Base-by-base conservation (phyloP, 2,113 vertebrate genomes). In the Craseonycteris thonglongyai region DNA sequence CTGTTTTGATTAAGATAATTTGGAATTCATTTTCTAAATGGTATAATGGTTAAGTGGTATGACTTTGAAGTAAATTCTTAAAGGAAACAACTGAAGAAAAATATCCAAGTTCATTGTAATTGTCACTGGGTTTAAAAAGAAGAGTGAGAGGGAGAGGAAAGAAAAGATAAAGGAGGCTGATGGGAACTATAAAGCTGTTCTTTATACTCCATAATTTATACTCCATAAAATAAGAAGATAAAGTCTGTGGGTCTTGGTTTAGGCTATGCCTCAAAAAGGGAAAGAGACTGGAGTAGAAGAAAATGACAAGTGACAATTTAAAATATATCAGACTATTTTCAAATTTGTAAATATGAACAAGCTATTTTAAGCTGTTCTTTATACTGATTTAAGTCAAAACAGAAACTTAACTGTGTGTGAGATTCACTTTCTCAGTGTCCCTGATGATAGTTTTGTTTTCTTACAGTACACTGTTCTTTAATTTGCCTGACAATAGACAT, bases 391-490 rank as follows among this genome's bases (percentile, higher is more conserved):
- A 93, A 94, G 93, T 95, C 59, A 90, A 91, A 96, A 95, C 49
- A 96, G 92, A 79, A 96, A 84, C 59, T 35, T 86, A 87, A 84
- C 79, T 91, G 6, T 58, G 76, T 91, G 89, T 56, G 72, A 59
- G 69, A 65, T 75, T 96, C 9, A 76, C 12, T 89, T 96, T 68
- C 61, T 95, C 49, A 74, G 63, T 91, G 54, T 94, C 66, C 74
- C 15, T 84, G 78, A 76, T 84, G 86, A 91, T 88, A 95, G 76
- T 59, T 90, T 95, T 91, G 35, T 96, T 96, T 87, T 86, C 83
- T 87, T 22, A 95, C 84, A 79, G 96, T 97, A 97, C 84, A 83
- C 90, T 90, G 68, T 56, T 92, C 87, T 95, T 91, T 96, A 83
- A 97, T 96, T 97, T 96, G 75, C 90, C 88, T 97, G 90, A 95